Evolutionary conservation across 1,140 invertebrate genomes (phyloP), one percentile per base, ranked within the genome.

Genomic region (Trachelipus rathkii): DNA sequence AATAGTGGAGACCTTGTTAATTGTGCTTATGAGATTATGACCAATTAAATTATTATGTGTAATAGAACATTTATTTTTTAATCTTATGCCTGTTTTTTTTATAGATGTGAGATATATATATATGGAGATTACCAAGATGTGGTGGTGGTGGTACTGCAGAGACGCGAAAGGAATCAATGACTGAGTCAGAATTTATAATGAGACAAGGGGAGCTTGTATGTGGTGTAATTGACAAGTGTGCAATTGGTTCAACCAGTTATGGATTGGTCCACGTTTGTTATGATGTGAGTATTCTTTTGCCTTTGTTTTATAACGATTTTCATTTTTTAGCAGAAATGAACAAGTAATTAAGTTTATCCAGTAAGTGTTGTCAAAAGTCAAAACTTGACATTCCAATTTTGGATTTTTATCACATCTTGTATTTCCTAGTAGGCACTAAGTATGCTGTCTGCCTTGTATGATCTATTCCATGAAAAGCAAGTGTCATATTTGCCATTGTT

Each of bases 191-290:
- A 86, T 95, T 99, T 44, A 87, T 98, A 13, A 93, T 99, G 80
- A 86, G 92, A 71, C 87, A 92, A 73, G 97, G 97, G 9, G 92
- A 99, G 85, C 85, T 99, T 10, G 83, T 99, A 0, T 90, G 88
- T 82, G 98, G 98, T 6, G 91, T 99, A n/a, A 86, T 99, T 50
- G 98, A 99, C 85, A 99, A 99, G 86, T 92, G 91, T 44, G 96
- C 98, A 84, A 96, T 95, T 85, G 98, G 98, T 21, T 91, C 96
- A 0, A 96, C 96, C 0, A 90, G 93, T 5, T 98, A 93, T 85
- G 94, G 97, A 82, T 88, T 99, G 11, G 89, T 97, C 19, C 96
- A 99, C 84, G 92, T 92, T 80, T 91, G 96, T 84, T 96, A 93
- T 86, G 96, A 81, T 75, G 79, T 81, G 66, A 78, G 89, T 89